phyloP scores from a whole-genome alignment of 2,113 vertebrate genomes.

The Sturnira hondurensis region DNA sequence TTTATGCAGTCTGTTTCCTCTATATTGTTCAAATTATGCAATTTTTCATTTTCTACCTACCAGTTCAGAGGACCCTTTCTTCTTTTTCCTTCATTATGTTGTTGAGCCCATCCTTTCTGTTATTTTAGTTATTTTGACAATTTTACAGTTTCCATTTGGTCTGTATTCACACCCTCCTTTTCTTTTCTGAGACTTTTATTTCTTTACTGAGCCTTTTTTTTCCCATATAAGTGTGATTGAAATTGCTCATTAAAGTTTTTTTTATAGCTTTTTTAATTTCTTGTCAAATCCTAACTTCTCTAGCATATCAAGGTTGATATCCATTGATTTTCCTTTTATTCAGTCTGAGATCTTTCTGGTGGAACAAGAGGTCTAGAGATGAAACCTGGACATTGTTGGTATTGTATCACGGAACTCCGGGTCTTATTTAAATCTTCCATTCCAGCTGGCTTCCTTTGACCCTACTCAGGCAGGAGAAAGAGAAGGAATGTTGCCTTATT shows the following conservation, averaged over 20 bases:
- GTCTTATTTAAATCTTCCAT: neutral
- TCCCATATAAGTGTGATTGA: neutral
- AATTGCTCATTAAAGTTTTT: neutral
- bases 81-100: neutral
- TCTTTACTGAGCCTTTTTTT: neutral
- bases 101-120: neutral
- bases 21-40: neutral
- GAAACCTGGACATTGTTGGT: neutral
- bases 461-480: neutral
- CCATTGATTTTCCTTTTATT: neutral
- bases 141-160: neutral
- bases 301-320: neutral
- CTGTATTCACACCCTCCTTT: neutral
- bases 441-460: neutral
- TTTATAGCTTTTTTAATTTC: neutral
- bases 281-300: neutral
- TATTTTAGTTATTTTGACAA: neutral
- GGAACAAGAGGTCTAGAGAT: neutral
- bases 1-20: neutral
- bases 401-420: neutral
- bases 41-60: neutral
- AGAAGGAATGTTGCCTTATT: neutral
- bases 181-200: neutral
- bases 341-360: neutral
- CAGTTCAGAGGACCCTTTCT: neutral